These are phyloP conservation scores for Brienomyrus longianalis DNA, from an alignment of 2,113 vertebrate genomes.

Conservation along the genomic window DNA sequence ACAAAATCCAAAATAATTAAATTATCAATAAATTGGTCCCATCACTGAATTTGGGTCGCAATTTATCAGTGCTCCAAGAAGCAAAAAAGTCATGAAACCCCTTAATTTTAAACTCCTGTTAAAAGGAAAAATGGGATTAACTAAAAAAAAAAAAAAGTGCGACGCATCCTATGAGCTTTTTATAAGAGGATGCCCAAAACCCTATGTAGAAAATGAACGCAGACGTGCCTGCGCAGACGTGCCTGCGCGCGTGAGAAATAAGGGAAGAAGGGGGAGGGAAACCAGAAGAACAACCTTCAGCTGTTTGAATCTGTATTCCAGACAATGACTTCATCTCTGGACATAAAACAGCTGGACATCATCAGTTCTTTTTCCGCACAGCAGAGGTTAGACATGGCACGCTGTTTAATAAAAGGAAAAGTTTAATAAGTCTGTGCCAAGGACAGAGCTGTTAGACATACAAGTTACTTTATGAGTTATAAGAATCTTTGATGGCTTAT, in stretches of 20 bases:
- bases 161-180: background rate
- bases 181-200: background rate
- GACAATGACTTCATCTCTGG: conserved; percentile 44
- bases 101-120: background rate
- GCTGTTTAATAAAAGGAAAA: background rate
- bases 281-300: conserved; percentile 29
- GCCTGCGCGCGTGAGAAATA: conserved; percentile 17
- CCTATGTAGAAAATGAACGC: background rate
- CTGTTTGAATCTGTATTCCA: conserved; percentile 29
- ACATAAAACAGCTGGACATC: conserved; percentile 30
- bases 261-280: conserved; percentile 9
- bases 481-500: background rate
- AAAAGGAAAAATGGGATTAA: background rate
- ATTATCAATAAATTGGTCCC: background rate
- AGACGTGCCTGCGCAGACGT: background rate
- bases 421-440: background rate
- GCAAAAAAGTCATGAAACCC: background rate
- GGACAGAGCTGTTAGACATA: background rate
- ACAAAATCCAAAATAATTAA: background rate
- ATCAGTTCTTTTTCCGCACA: conserved; percentile 8
- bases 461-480: background rate
- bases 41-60: too few relatives aligned
- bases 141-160: background rate
- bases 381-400: conserved; percentile 15
- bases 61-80: background rate